Conservation (phyloP, 2,888 invertebrate species). For the Hemaris fuciformis region DNA sequence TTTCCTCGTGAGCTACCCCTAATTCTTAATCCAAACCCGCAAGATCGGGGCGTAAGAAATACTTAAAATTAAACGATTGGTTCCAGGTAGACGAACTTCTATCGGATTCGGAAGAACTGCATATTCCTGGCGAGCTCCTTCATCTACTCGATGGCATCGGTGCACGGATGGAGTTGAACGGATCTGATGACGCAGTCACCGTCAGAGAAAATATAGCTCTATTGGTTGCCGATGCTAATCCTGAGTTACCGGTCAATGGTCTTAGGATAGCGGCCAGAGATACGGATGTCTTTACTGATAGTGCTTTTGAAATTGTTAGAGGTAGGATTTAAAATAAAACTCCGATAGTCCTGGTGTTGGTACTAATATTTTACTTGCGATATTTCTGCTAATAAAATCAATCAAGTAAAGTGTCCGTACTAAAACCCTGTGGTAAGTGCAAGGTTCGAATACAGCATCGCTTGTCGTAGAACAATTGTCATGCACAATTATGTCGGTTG, state of each 20-base stretch:
- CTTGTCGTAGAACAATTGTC: too few species aligned
- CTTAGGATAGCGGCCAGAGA: conserved; percentile 52
- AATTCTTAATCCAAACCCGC: too few species aligned
- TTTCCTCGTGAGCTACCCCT: too few species aligned
- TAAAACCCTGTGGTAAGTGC: too few species aligned
- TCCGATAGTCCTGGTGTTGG: too few species aligned
- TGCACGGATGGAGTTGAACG: conserved; percentile 49
- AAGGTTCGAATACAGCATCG: too few species aligned
- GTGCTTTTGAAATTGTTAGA: conserved; percentile 57
- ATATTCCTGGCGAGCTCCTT: conserved; percentile 58
- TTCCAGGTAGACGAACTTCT: conserved; percentile 62
- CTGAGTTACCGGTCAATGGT: conserved; percentile 52
- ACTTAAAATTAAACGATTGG: too few species aligned
- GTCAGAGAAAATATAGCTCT: conserved; percentile 62
- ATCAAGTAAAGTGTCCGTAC: too few species aligned
- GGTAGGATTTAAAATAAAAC: conserved; percentile 34
- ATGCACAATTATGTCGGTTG: too few species aligned
- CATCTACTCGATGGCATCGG: conserved; percentile 63
- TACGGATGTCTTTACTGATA: conserved; percentile 44
- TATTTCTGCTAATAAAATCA: too few species aligned
- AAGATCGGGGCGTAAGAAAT: too few species aligned
- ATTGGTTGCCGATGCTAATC: conserved; percentile 56
- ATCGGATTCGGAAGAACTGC: conserved; percentile 40
- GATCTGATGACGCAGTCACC: conserved; percentile 37
- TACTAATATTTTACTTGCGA: too few species aligned